Conservation (phyloP, 2,113 vertebrate species). For the Leuciscus idus region DNA sequence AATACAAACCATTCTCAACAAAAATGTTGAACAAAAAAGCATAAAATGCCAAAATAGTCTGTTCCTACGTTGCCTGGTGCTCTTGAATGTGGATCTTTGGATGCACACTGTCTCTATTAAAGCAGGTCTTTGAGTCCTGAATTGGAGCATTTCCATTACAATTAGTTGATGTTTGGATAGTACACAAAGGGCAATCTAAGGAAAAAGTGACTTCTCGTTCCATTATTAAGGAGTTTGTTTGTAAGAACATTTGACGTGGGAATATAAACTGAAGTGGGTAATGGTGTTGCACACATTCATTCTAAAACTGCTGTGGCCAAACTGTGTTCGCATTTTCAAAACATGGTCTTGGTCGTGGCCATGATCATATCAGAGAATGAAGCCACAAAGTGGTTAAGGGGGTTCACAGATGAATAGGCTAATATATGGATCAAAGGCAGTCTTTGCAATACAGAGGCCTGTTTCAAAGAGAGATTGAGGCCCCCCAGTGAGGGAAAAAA, state of each 20-base stretch:
- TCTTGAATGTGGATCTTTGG: neutral
- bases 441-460: too few relatives aligned
- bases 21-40: neutral
- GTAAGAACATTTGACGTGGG: neutral
- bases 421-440: too few relatives aligned
- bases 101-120: neutral
- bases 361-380: neutral
- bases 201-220: conserved; percentile 20
- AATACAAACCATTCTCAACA: neutral
- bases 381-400: conserved; percentile 6
- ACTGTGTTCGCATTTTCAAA: neutral
- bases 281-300: neutral
- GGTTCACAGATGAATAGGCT: neutral
- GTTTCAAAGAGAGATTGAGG: too few relatives aligned
- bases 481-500: too few relatives aligned
- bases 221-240: conserved; percentile 28
- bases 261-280: neutral
- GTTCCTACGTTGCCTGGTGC: neutral
- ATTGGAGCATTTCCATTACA: conserved; percentile 30
- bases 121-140: neutral
- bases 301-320: neutral
- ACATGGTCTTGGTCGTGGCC: neutral
- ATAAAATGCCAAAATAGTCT: neutral
- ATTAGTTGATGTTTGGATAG: conserved; percentile 21
- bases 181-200: neutral